These are phyloP conservation scores for Zygaena filipendulae DNA, from an alignment of 2,888 invertebrate genomes.

Conservation along the genomic window DNA sequence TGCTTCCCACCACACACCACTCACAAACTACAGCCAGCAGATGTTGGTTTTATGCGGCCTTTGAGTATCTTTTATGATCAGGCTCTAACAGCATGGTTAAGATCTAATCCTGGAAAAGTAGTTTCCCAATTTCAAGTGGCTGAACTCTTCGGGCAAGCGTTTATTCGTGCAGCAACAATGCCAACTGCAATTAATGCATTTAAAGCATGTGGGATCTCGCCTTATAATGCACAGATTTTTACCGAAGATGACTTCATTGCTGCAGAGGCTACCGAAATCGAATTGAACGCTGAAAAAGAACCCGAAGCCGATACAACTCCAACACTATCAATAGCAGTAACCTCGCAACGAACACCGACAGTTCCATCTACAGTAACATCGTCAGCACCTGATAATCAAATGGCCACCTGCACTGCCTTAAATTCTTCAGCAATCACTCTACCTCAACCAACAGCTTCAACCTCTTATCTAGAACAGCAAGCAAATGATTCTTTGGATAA, in stretches of 20 bases:
- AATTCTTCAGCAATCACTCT: too few species aligned
- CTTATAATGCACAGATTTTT: conserved; percentile 17
- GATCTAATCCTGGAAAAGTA: conserved; percentile 7
- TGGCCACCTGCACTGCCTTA: too few species aligned
- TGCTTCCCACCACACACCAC: conserved; percentile 20
- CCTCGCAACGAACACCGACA: too few species aligned
- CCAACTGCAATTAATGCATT: conserved; percentile 17
- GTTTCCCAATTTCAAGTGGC: conserved; percentile 10
- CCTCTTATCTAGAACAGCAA: too few species aligned
- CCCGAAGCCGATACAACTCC: too few species aligned
- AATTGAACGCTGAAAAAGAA: too few species aligned
- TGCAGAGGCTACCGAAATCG: conserved; percentile 17
- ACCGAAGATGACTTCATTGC: conserved; percentile 18
- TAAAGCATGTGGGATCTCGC: conserved; percentile 19
- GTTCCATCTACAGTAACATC: too few species aligned
- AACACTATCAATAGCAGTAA: too few species aligned
- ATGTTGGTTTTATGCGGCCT: conserved; percentile 9
- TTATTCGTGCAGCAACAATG: conserved; percentile 11
- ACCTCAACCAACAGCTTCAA: too few species aligned
- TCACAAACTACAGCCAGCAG: conserved; percentile 15
- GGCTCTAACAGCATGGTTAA: conserved; percentile 8
- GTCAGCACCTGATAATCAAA: too few species aligned
- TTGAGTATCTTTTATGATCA: conserved; percentile 14
- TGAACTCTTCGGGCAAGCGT: conserved; percentile 11
- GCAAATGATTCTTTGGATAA: too few species aligned